Conservation (phyloP, 1,140 invertebrate species). For the Ladona fulva region DNA sequence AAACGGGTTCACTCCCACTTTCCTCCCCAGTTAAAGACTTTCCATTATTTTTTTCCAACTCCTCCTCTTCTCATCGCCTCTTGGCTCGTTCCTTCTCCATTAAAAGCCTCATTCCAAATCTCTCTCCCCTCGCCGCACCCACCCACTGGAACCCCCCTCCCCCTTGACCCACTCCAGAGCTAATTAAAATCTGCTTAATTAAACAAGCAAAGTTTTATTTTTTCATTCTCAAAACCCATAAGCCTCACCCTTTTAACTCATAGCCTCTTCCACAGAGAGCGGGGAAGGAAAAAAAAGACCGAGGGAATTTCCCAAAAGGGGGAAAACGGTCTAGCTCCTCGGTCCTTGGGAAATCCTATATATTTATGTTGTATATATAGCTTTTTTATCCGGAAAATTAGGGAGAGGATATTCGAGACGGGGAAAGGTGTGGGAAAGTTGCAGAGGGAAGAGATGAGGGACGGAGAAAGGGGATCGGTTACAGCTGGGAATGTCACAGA, state of each 20-base stretch:
- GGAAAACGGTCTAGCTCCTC: background rate
- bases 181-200: slow-evolving; percentile 11
- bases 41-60: background rate
- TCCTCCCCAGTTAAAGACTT: background rate
- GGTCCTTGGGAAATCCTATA: background rate
- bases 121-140: background rate
- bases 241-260: slow-evolving; percentile 4
- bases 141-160: background rate
- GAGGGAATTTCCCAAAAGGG: background rate
- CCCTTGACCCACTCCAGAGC: slow-evolving; percentile 1
- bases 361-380: slow-evolving; percentile 1
- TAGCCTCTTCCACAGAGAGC: background rate
- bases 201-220: slow-evolving; percentile 4
- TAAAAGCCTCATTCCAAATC: too few species aligned
- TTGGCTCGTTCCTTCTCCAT: background rate
- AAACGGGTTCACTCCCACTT: too few species aligned
- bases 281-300: background rate
- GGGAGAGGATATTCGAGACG: background rate
- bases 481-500: too few species aligned
- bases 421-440: background rate
- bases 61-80: background rate
- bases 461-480: too few species aligned
- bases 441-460: too few species aligned
- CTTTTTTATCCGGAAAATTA: background rate
- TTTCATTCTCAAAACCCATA: background rate